These are phyloP conservation scores for Dynastes grantii DNA, from an alignment of 2,888 invertebrate genomes.

Conservation along the genomic window DNA sequence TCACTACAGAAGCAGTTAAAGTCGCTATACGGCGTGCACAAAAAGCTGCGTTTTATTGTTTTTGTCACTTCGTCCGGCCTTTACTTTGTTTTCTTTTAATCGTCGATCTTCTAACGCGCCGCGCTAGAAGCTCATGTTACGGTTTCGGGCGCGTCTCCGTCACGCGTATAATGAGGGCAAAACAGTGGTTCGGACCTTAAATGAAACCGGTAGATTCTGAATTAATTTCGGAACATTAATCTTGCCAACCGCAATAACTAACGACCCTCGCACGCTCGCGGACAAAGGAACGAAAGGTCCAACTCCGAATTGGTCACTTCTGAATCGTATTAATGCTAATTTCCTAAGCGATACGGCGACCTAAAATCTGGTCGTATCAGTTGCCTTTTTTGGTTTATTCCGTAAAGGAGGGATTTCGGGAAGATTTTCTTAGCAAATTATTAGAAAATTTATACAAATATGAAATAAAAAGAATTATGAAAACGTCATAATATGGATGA, in stretches of 20 bases:
- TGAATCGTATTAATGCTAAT: constrained; percentile 45
- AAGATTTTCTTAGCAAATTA: too few species aligned
- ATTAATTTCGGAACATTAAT: constrained; percentile 59
- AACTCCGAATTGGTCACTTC: constrained; percentile 28
- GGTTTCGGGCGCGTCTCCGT: constrained; percentile 48
- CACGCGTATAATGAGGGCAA: constrained; percentile 54
- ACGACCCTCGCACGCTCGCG: constrained; percentile 53
- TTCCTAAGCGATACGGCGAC: constrained; percentile 4
- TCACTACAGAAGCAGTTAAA: not conserved
- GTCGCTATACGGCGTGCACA: not conserved
- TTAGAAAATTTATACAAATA: too few species aligned
- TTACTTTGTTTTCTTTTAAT: constrained; percentile 21
- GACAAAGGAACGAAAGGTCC: constrained; percentile 51
- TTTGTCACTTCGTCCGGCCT: constrained; percentile 32
- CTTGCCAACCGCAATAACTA: constrained; percentile 57
- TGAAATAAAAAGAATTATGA: too few species aligned
- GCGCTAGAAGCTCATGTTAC: constrained; percentile 45
- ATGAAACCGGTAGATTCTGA: constrained; percentile 56
- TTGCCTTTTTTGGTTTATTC: not conserved
- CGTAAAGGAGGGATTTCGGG: too few species aligned
- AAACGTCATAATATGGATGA: too few species aligned
- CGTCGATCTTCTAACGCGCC: constrained; percentile 35
- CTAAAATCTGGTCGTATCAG: not conserved
- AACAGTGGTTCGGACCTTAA: constrained; percentile 50
- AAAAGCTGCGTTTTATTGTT: constrained; percentile 16